A percentile compares a stretch with the other conserved stretches of the same genome.
phyloP scores from a whole-genome alignment of 2,888 invertebrate genomes.

The Ethmia dodecea region DNA sequence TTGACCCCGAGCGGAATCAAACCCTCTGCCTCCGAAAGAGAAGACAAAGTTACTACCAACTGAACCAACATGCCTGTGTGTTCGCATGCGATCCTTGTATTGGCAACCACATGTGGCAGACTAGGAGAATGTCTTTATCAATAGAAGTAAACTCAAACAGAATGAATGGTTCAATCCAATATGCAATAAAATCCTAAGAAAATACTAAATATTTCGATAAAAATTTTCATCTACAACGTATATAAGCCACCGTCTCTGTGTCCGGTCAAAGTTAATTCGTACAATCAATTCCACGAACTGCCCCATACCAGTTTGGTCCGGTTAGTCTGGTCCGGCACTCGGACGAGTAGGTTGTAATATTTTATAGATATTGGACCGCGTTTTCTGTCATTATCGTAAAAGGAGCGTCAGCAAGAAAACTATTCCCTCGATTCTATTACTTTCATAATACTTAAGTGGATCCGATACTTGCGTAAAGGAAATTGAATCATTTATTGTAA shows the following conservation, averaged over 20 bases:
- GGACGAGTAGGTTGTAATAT: conserved; percentile 49
- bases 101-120: too few relatives aligned
- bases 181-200: too few relatives aligned
- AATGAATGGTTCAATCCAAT: too few relatives aligned
- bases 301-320: conserved; percentile 25
- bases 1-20: too few relatives aligned
- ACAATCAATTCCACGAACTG: conserved; percentile 50
- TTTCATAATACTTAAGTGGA: conserved; percentile 77
- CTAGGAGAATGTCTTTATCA: too few relatives aligned
- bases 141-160: too few relatives aligned
- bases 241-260: conserved; percentile 9
- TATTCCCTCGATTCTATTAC: conserved; percentile 70
- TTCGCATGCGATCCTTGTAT: too few relatives aligned
- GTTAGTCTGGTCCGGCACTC: conserved; percentile 23
- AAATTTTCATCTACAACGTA: too few relatives aligned
- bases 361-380: conserved; percentile 75
- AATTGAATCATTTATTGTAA: conserved; percentile 77
- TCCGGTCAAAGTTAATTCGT: conserved; percentile 52
- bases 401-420: conserved; percentile 76
- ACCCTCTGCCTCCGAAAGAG: too few relatives aligned
- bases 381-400: conserved; percentile 75
- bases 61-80: too few relatives aligned
- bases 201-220: too few relatives aligned
- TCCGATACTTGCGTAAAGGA: conserved; percentile 70
- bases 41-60: too few relatives aligned